A percentile compares a stretch with the other conserved stretches of the same genome.
These are phyloP conservation scores for Monopterus albus DNA, from an alignment of 2,113 vertebrate species.

Conservation along the genomic window DNA sequence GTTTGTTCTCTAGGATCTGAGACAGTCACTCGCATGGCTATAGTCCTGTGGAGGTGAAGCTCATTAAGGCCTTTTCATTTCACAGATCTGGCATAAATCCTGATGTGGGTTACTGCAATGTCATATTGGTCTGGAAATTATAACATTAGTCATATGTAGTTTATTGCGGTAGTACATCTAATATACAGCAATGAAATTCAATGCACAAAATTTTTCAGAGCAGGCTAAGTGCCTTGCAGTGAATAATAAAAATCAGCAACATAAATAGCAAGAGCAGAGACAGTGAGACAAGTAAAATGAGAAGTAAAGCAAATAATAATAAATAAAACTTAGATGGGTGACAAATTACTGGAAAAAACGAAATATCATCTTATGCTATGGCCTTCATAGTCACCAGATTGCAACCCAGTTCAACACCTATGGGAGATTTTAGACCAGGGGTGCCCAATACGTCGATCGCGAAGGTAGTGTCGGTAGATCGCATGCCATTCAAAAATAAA, in stretches of 20 bases:
- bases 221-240: slow-evolving; percentile 10
- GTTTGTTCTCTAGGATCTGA: slow-evolving; percentile 62
- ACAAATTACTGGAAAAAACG: too few relatives aligned
- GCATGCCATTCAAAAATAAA: too few relatives aligned
- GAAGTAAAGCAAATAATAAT: neutral
- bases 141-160: slow-evolving; percentile 8
- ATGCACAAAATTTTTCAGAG: slow-evolving; percentile 2
- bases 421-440: too few relatives aligned
- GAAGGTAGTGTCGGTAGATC: too few relatives aligned
- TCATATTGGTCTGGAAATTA: slow-evolving; percentile 2
- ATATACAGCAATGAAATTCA: neutral
- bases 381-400: too few relatives aligned
- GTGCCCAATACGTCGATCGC: too few relatives aligned
- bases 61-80: slow-evolving; percentile 60
- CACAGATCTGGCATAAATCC: slow-evolving; percentile 29
- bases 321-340: too few relatives aligned
- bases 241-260: slow-evolving; percentile 16
- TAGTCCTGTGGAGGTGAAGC: slow-evolving; percentile 50
- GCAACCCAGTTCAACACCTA: too few relatives aligned
- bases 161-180: neutral
- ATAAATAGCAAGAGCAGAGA: neutral
- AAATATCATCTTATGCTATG: too few relatives aligned
- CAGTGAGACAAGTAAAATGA: neutral
- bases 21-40: slow-evolving; percentile 50
- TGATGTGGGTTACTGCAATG: neutral